A percentile compares a stretch with the other conserved stretches of the same genome.
These are phyloP conservation scores for Eudemis profundana DNA, from an alignment of 2,888 invertebrate genomes.

Conservation along the genomic window DNA sequence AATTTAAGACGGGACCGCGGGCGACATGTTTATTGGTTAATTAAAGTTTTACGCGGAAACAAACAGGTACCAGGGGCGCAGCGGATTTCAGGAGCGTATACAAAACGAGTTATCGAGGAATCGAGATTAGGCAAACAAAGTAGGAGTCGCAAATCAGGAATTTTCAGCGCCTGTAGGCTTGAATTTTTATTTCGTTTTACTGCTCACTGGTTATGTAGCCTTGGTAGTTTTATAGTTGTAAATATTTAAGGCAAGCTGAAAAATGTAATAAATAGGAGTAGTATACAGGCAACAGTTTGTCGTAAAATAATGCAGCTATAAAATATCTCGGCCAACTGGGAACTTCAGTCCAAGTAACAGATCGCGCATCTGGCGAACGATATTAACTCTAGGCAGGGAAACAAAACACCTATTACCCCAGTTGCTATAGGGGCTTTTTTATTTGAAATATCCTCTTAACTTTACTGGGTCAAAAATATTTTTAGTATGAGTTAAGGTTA, in stretches of 20 bases:
- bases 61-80: constrained; percentile 67
- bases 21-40: constrained; percentile 85
- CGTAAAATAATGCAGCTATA: constrained; percentile 34
- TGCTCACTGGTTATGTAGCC: neutral
- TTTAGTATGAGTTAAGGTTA: too few species aligned
- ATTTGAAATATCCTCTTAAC: too few species aligned
- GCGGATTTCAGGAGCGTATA: constrained; percentile 58
- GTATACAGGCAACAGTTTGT: constrained; percentile 29
- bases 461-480: too few species aligned
- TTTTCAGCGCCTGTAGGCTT: neutral
- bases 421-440: too few species aligned
- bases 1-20: constrained; percentile 76
- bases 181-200: too few species aligned
- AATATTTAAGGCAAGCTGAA: constrained; percentile 18
- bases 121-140: constrained; percentile 44
- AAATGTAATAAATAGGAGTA: constrained; percentile 19
- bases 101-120: constrained; percentile 52
- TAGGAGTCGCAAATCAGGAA: constrained; percentile 16
- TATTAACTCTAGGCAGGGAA: constrained; percentile 27
- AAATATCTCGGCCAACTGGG: constrained; percentile 22
- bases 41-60: constrained; percentile 84
- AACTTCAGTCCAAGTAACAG: constrained; percentile 19
- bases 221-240: neutral
- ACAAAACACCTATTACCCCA: constrained; percentile 7
- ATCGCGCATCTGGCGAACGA: constrained; percentile 33